A percentile compares a stretch with the other conserved stretches of the same genome.
Conservation (phyloP, 2,113 vertebrate species). For the Misgurnus mizolepis region DNA sequence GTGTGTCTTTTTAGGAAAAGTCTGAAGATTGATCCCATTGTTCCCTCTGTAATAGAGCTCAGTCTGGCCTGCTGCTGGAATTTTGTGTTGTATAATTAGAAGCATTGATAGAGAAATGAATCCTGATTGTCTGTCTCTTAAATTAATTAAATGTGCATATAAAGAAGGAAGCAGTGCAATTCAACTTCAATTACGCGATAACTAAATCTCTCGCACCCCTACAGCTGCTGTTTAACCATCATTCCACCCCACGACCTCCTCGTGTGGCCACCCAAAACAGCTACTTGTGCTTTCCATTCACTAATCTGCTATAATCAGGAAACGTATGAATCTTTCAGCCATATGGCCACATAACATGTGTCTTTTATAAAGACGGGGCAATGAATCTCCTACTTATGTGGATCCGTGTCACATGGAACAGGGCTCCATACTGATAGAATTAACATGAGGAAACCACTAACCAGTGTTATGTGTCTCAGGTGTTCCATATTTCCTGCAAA, state of each 20-base stretch:
- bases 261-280: conserved; percentile 43
- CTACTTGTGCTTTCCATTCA: conserved; percentile 29
- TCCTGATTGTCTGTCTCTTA: conserved; percentile 61
- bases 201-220: conserved; percentile 68
- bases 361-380: conserved; percentile 61
- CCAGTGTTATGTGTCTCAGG: conserved; percentile 63
- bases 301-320: conserved; percentile 45
- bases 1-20: not conserved
- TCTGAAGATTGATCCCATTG: not conserved
- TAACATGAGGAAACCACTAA: conserved; percentile 74
- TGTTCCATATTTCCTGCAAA: conserved; percentile 68
- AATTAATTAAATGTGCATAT: conserved; percentile 58
- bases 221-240: conserved; percentile 48
- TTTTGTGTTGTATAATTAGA: conserved; percentile 66
- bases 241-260: not conserved
- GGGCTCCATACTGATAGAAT: conserved; percentile 71
- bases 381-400: conserved; percentile 70
- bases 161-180: conserved; percentile 67
- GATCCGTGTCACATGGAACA: conserved; percentile 68
- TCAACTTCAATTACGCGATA: conserved; percentile 72
- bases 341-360: conserved; percentile 68
- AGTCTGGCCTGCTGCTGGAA: conserved; percentile 59
- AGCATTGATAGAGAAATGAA: conserved; percentile 40
- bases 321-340: conserved; percentile 55
- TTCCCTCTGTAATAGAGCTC: conserved; percentile 61